Percentiles rank a stretch among this genome's conserved stretches.
phyloP scores from a whole-genome alignment of 1,140 invertebrate genomes.

The Aphelenchoides fujianensis region DNA sequence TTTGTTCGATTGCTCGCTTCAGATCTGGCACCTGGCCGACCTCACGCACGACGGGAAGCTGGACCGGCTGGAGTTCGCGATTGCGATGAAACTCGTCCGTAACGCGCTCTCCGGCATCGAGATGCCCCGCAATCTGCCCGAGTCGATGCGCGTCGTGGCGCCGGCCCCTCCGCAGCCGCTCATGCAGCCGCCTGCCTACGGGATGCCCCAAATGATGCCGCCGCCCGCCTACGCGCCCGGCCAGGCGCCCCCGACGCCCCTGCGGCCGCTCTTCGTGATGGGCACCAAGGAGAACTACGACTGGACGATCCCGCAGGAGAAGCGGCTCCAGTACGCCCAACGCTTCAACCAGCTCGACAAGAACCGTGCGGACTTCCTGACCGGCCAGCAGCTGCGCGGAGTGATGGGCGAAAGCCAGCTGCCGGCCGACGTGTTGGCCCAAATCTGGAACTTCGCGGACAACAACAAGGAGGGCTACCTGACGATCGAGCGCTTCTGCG shows the following conservation, averaged over 20 bases:
- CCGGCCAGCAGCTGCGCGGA: constrained; percentile 84
- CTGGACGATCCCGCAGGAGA: constrained; percentile 68
- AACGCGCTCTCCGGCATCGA: constrained; percentile 34
- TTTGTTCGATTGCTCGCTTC: constrained; percentile 28
- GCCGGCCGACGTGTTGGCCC: constrained; percentile 80
- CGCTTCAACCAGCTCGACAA: constrained; percentile 73
- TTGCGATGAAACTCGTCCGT: constrained; percentile 46
- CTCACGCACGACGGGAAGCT: constrained; percentile 46
- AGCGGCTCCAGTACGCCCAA: constrained; percentile 89
- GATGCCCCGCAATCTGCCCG: constrained; percentile 35
- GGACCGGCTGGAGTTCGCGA: constrained; percentile 42
- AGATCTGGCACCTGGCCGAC: constrained; percentile 51
- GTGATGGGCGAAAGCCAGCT: constrained; percentile 89
- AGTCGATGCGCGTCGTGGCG: constrained; percentile 28
- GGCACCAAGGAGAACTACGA: constrained; percentile 42
- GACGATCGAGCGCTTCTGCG: constrained; percentile 59
- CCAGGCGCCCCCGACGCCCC: not conserved
- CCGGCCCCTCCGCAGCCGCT: constrained; percentile 12
- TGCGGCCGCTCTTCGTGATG: constrained; percentile 37
- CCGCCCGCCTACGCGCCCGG: constrained; percentile 22
- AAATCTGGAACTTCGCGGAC: constrained; percentile 76
- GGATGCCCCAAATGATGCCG: constrained; percentile 24
- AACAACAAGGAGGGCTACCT: constrained; percentile 60
- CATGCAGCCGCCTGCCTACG: not conserved
- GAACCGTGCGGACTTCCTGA: constrained; percentile 46